These are phyloP conservation scores for Macrosiphum euphorbiae DNA, from an alignment of 2,888 invertebrate genomes.

Conservation along the genomic window DNA sequence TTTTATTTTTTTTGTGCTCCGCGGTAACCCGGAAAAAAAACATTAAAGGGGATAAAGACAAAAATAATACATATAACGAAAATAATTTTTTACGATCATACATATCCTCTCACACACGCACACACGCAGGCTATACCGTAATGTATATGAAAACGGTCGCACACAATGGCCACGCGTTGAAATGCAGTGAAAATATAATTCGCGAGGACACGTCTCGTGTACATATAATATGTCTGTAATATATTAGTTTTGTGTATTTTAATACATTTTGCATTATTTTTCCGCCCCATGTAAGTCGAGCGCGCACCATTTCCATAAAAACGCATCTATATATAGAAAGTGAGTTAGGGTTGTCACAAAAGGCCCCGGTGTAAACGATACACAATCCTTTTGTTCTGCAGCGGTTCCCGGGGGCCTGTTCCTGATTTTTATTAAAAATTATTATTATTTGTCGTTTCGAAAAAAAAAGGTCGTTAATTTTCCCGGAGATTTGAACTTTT, in stretches of 20 bases:
- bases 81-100: constrained; percentile 52
- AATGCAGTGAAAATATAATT: constrained; percentile 58
- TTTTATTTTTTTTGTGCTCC: constrained; percentile 40
- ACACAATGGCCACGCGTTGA: constrained; percentile 53
- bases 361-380: constrained; percentile 57
- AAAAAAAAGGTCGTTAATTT: constrained; percentile 61
- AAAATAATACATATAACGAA: constrained; percentile 43
- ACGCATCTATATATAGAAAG: constrained; percentile 42
- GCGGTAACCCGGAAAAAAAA: constrained; percentile 59
- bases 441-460: constrained; percentile 37
- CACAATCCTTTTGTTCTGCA: constrained; percentile 61
- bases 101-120: neutral
- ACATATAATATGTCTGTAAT: neutral
- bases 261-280: constrained; percentile 63
- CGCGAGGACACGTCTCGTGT: constrained; percentile 14
- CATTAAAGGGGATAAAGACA: constrained; percentile 64
- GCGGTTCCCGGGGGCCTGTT: constrained; percentile 52
- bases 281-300: constrained; percentile 38
- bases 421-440: constrained; percentile 61
- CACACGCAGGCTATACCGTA: neutral
- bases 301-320: constrained; percentile 62
- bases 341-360: constrained; percentile 56
- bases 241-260: constrained; percentile 58
- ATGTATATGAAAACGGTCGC: neutral
- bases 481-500: constrained; percentile 43